phyloP scores from a whole-genome alignment of 2,113 vertebrate genomes.

The Talpa occidentalis region DNA sequence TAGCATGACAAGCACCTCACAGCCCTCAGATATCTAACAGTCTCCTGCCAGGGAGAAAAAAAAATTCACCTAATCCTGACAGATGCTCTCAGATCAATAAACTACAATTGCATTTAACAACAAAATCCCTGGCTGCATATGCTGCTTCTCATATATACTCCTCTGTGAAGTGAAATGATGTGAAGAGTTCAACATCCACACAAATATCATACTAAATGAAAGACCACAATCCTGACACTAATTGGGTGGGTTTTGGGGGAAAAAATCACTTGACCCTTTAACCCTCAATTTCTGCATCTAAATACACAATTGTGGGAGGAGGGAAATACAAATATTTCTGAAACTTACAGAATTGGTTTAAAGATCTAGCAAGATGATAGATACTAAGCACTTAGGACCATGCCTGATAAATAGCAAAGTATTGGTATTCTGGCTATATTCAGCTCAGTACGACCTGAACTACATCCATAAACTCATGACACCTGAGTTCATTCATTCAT shows the following conservation, averaged over 20 bases:
- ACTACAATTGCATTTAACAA: background rate
- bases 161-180: background rate
- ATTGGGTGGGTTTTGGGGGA: background rate
- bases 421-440: background rate
- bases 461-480: rapidly evolving
- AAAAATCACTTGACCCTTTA: background rate
- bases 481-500: background rate
- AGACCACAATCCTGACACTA: background rate
- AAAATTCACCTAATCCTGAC: background rate
- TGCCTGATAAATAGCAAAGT: background rate
- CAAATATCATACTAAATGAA: background rate
- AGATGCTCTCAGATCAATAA: slow-evolving; percentile 28
- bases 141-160: background rate
- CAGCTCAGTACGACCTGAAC: background rate
- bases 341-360: background rate
- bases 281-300: background rate
- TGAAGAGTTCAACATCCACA: background rate
- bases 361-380: background rate
- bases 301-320: background rate
- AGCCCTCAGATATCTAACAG: background rate
- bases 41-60: background rate
- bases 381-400: background rate
- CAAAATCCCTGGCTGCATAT: background rate
- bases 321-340: background rate
- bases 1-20: background rate